Evolutionary conservation across 1,140 invertebrate species (phyloP).

Genomic region (Dreissena rostriformis): DNA sequence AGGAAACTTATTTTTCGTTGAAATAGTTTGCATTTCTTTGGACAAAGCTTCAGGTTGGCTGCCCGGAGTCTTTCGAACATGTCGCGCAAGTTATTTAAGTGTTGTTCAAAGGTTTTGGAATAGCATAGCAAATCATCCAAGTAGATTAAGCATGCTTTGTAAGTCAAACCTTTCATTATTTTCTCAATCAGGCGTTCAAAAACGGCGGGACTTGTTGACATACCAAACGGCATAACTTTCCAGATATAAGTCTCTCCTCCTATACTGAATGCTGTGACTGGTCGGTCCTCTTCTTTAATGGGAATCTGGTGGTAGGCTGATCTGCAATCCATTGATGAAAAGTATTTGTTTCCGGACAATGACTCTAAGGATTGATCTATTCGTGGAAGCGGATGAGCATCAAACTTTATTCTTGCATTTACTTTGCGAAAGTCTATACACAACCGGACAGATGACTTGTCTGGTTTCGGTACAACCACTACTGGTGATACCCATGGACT

Average conservation of each 20-base stretch:
- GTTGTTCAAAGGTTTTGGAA: slow-evolving; percentile 8
- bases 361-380: slow-evolving; percentile 23
- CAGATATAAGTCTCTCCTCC: slow-evolving; percentile 18
- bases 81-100: neutral
- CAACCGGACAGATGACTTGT: slow-evolving; percentile 2
- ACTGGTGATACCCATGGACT: slow-evolving; percentile 9
- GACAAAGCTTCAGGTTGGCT: slow-evolving; percentile 32
- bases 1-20: slow-evolving; percentile 11
- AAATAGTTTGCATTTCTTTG: slow-evolving; percentile 39
- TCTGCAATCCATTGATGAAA: slow-evolving; percentile 11
- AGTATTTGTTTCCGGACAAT: slow-evolving; percentile 15
- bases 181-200: slow-evolving; percentile 30
- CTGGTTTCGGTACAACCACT: slow-evolving; percentile 17
- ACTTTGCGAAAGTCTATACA: slow-evolving; percentile 34
- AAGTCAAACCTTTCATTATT: slow-evolving; percentile 1
- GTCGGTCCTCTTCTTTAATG: slow-evolving; percentile 9
- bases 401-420: slow-evolving; percentile 13
- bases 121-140: slow-evolving; percentile 26
- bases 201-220: slow-evolving; percentile 12
- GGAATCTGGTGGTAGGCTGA: slow-evolving; percentile 8
- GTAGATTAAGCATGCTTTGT: slow-evolving; percentile 33
- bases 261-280: slow-evolving; percentile 31
- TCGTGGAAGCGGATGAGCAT: slow-evolving; percentile 27
- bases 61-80: slow-evolving; percentile 6
- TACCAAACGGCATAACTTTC: slow-evolving; percentile 37